A percentile compares a stretch with the other conserved stretches of the same genome.
Conservation (phyloP, 2,888 invertebrate species). For the Tetanocera ferruginea region DNA sequence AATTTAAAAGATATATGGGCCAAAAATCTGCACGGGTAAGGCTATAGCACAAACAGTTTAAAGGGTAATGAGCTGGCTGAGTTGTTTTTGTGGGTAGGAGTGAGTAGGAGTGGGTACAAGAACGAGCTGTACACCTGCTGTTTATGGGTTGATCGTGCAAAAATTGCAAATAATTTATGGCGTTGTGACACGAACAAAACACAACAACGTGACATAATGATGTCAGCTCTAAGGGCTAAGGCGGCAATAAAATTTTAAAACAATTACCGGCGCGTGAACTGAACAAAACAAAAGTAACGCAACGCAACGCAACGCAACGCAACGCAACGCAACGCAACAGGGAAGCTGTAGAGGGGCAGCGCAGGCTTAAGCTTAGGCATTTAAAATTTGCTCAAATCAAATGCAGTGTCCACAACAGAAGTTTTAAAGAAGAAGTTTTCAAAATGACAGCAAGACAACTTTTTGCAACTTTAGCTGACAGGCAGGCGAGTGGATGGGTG, state of each 20-base stretch:
- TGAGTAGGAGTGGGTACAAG: background rate
- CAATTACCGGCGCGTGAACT: constrained; percentile 17
- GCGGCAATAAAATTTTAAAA: constrained; percentile 27
- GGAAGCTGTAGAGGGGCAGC: background rate
- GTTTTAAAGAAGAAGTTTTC: constrained; percentile 6
- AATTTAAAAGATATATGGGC: constrained; percentile 44
- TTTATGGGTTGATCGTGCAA: constrained; percentile 40
- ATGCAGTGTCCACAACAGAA: constrained; percentile 6
- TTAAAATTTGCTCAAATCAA: constrained; percentile 18
- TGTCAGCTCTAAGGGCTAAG: background rate
- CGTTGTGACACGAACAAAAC: constrained; percentile 18
- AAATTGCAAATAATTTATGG: constrained; percentile 39
- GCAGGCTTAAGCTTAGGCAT: background rate
- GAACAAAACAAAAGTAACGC: background rate
- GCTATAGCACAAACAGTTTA: background rate
- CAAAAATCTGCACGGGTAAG: background rate
- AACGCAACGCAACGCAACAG: background rate
- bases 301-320: background rate
- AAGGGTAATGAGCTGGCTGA: constrained; percentile 14
- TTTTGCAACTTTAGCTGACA: background rate
- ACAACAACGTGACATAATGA: background rate
- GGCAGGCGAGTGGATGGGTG: no score
- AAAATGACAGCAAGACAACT: background rate
- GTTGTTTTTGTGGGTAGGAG: background rate
- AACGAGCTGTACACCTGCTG: constrained; percentile 2